Evolutionary conservation across 2,888 invertebrate species (phyloP).

Genomic region (Rhopalosiphum nymphaeae): DNA sequence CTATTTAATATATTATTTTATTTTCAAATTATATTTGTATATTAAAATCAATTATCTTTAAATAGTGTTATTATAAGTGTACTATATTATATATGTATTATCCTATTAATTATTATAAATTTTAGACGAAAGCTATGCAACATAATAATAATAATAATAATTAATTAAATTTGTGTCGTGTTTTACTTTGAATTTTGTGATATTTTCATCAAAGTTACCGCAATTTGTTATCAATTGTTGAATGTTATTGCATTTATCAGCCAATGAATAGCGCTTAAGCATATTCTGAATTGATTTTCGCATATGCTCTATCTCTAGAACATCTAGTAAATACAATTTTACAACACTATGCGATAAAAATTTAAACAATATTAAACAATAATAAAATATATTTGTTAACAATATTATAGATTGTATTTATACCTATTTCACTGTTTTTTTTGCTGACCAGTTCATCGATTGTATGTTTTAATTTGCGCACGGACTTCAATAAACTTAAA

Average conservation of each 20-base stretch:
- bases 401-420: neutral
- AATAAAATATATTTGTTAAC: neutral
- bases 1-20: neutral
- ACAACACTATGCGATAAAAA: neutral
- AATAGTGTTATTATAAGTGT: neutral
- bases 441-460: neutral
- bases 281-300: neutral
- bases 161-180: neutral
- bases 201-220: neutral
- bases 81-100: neutral
- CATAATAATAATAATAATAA: neutral
- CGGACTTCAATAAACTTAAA: neutral
- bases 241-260: neutral
- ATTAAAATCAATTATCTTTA: neutral
- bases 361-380: neutral
- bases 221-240: neutral
- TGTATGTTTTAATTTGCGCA: neutral
- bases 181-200: neutral
- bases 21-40: no score
- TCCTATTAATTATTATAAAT: neutral
- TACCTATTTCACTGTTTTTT: conserved; percentile 10
- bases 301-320: neutral
- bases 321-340: neutral
- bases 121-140: neutral
- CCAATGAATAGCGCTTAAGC: neutral